A percentile compares a stretch with the other conserved stretches of the same genome.
phyloP scores from a whole-genome alignment of 2,797 vertebrate genomes.

The Syngnathus acus region DNA sequence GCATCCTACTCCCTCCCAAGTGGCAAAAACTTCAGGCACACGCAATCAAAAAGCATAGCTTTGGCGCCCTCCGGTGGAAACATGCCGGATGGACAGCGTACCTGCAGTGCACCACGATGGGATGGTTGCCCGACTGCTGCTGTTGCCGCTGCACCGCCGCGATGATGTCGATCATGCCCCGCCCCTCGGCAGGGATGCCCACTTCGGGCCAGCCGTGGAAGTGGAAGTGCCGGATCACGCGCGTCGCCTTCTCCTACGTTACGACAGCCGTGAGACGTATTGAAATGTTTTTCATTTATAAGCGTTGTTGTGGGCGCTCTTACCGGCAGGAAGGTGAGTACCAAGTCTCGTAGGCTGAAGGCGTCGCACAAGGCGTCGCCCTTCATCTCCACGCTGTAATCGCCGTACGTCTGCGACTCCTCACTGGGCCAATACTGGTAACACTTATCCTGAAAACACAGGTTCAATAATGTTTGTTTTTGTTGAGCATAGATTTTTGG shows the following conservation, averaged over 20 bases:
- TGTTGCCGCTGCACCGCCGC: constrained; percentile 93
- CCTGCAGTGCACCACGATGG: constrained; percentile 97
- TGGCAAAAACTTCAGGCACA: no score
- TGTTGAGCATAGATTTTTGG: no score
- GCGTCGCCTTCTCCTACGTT: constrained; percentile 79
- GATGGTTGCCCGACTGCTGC: constrained; percentile 95
- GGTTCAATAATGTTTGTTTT: neutral
- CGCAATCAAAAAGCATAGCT: neutral
- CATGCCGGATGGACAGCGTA: constrained; percentile 26
- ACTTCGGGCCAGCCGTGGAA: constrained; percentile 98
- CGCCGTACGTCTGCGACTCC: constrained; percentile 81
- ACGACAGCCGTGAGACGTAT: neutral
- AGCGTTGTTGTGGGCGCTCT: constrained; percentile 11
- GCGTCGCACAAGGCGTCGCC: constrained; percentile 80
- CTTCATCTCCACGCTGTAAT: constrained; percentile 85
- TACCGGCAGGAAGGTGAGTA: constrained; percentile 84
- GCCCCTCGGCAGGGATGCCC: constrained; percentile 88
- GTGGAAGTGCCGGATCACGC: constrained; percentile 88
- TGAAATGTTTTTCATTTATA: no score
- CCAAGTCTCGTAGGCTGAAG: constrained; percentile 87
- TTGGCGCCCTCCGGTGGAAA: neutral
- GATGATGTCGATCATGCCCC: constrained; percentile 97
- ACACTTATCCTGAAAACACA: constrained; percentile 83
- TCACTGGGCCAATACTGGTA: constrained; percentile 93
- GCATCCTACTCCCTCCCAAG: no score